Percentiles rank a stretch among this genome's conserved stretches.
phyloP scores from a whole-genome alignment of 2,888 invertebrate species.

The Limenitis camilla region DNA sequence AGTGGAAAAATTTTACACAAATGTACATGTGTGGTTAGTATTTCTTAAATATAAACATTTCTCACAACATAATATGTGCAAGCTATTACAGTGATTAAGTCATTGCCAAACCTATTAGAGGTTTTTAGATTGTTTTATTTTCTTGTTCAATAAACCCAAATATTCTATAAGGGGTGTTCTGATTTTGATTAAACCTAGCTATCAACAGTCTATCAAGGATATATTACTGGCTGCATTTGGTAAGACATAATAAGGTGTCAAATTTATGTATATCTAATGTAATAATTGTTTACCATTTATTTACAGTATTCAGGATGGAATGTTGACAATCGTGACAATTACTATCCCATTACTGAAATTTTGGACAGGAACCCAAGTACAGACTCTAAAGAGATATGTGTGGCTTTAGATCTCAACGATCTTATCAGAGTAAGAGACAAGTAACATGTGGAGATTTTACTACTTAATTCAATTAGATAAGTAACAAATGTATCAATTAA shows the following conservation, averaged over 20 bases:
- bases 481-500: conserved; percentile 55
- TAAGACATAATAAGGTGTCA: too few species aligned
- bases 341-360: conserved; percentile 75
- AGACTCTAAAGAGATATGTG: conserved; percentile 72
- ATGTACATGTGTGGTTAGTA: conserved; percentile 77
- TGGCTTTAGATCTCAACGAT: conserved; percentile 71
- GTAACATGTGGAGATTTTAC: conserved; percentile 52
- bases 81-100: too few species aligned
- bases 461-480: conserved; percentile 64
- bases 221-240: too few species aligned
- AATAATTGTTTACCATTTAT: conserved; percentile 23
- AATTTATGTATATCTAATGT: too few species aligned
- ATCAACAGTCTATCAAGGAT: too few species aligned
- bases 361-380: conserved; percentile 69
- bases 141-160: too few species aligned
- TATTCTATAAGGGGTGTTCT: too few species aligned
- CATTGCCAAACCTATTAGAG: too few species aligned
- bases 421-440: conserved; percentile 73
- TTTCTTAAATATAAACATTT: not conserved
- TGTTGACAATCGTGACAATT: conserved; percentile 74
- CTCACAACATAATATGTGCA: not conserved
- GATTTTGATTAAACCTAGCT: too few species aligned
- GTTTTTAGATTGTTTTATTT: too few species aligned
- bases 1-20: conserved; percentile 74
- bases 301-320: conserved; percentile 77